Conservation (phyloP, 2,113 vertebrate species). For the Fukomys damarensis region DNA sequence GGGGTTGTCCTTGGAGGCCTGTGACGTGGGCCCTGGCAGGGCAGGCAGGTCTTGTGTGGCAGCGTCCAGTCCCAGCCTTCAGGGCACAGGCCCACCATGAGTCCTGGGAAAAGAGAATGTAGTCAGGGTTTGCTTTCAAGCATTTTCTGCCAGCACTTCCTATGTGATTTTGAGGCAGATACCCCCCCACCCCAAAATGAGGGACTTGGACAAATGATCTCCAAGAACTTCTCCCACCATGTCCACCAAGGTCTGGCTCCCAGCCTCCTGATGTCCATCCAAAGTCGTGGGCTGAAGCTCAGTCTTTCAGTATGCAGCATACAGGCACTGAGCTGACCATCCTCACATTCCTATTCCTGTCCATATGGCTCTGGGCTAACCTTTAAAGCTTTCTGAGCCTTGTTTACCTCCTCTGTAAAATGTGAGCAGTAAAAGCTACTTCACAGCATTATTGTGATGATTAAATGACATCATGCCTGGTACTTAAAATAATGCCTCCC, state of each 20-base stretch:
- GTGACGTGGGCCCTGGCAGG: fast-evolving
- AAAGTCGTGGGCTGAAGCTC: background rate
- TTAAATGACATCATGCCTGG: background rate
- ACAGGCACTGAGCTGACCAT: background rate
- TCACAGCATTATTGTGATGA: background rate
- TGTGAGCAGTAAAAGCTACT: background rate
- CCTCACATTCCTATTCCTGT: background rate
- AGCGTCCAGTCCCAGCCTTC: background rate
- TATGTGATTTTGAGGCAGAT: background rate
- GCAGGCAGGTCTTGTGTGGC: background rate
- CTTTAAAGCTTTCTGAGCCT: background rate
- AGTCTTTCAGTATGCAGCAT: fast-evolving
- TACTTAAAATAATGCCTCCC: background rate
- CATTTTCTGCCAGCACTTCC: background rate
- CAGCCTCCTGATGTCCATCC: background rate
- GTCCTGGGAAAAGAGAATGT: slow-evolving; percentile 20
- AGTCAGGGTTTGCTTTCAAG: background rate
- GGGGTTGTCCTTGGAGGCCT: background rate
- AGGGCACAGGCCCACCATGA: background rate
- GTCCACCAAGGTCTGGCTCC: background rate
- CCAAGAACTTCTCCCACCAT: background rate
- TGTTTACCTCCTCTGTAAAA: background rate
- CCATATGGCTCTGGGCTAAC: background rate
- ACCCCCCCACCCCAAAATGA: background rate
- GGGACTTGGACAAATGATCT: background rate